Base-by-base conservation (phyloP, 1,140 invertebrate species). In the Zaprionus gabonicus region DNA sequence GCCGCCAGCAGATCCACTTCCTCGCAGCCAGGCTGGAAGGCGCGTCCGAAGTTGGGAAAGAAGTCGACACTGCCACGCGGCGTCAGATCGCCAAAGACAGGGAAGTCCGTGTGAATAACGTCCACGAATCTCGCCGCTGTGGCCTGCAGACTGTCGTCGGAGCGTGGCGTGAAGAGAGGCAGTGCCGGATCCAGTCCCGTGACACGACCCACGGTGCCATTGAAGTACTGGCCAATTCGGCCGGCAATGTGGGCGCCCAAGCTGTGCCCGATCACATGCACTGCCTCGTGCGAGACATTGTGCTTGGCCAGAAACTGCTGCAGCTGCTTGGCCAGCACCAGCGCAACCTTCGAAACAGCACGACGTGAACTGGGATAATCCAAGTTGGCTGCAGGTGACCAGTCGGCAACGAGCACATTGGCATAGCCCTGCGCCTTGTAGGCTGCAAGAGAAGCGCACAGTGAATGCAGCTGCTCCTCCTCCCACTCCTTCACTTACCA, bases 1-100 rank as follows among this genome's bases (percentile, higher is more conserved):
- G 86, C 86, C 0, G 84, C 65, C 20, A 91, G 41, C 23, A 92
- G 55, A 64, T 92, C 91, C 53, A 91, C 73, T 34, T 91, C 76
- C 36, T 87, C 85, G 63, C 96, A 96, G 5, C 96, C 96, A 0
- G 95, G 96, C 81, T 96, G 96, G 4, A 94, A 92, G 6, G 93
- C 88, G 4, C 81, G 91, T 0, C 94, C 94, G 62, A 94, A 95
- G 82, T 95, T 95, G 1, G 95, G 95, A 93, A 94, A 96, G 71
- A 95, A 94, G 72, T 96, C 95, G 2, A 94, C 93, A 1, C 94
- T 94, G 2, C 95, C 95, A 0, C 94, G 85, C 0, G 94, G 91
- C 3, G 93, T 82, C 20, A 92, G 91, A 57, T 94, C 94, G 0
- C 95, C 95, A 67, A 95, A 94, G 66, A 94, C 93, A 0, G 94